A percentile compares a stretch with the other conserved stretches of the same genome.
phyloP scores from a whole-genome alignment of 2,888 invertebrate species.

The Cremastinae sp. region DNA sequence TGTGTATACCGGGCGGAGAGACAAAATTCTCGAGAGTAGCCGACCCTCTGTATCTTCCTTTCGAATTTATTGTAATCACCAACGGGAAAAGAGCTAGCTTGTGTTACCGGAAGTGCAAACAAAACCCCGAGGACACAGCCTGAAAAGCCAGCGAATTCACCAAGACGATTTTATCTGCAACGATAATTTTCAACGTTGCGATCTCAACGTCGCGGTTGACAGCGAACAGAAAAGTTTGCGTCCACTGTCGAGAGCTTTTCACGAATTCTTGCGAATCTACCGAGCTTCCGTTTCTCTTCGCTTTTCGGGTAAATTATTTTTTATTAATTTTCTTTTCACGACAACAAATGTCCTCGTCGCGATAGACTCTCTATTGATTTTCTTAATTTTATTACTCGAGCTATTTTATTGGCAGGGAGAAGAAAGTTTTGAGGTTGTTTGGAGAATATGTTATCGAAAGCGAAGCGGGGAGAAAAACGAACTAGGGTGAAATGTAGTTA shows the following conservation, averaged over 20 bases:
- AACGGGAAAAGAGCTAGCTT: constrained; percentile 16
- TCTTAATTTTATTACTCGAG: neutral
- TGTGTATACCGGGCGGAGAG: constrained; percentile 17
- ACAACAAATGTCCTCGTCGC: neutral
- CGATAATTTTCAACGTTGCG: constrained; percentile 55
- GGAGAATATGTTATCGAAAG: too few relatives aligned
- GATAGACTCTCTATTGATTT: neutral
- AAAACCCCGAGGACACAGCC: constrained; percentile 29
- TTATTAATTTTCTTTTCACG: too few relatives aligned
- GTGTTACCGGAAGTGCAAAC: constrained; percentile 44
- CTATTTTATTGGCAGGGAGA: neutral
- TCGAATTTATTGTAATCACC: constrained; percentile 55
- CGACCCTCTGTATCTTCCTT: constrained; percentile 41
- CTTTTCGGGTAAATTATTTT: too few relatives aligned
- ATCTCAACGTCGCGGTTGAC: constrained; percentile 47
- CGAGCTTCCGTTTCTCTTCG: constrained; percentile 4
- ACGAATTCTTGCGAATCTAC: constrained; percentile 17
- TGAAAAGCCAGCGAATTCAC: constrained; percentile 22
- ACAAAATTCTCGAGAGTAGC: constrained; percentile 12
- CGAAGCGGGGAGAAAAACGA: too few relatives aligned
- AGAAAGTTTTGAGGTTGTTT: neutral
- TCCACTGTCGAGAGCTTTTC: constrained; percentile 37
- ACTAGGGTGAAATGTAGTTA: neutral
- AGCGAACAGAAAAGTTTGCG: constrained; percentile 50
- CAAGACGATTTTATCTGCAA: constrained; percentile 56